Percentiles rank a stretch among this genome's conserved stretches.
These are phyloP conservation scores for Rhinoptilus africanus DNA, from an alignment of 2,113 vertebrate species.

Conservation along the genomic window DNA sequence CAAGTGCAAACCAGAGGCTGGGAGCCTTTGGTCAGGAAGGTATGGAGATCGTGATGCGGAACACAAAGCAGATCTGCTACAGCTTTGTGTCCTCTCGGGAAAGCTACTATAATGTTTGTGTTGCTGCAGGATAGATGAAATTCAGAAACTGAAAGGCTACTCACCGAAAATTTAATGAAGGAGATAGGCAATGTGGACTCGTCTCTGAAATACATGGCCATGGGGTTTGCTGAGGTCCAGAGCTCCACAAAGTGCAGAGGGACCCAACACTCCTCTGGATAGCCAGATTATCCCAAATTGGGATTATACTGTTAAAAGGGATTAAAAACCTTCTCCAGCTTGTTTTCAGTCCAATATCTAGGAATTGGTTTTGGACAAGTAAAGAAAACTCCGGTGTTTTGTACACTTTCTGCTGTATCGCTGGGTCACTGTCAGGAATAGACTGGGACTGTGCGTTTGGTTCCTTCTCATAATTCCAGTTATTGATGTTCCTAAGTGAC, in stretches of 20 bases:
- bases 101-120: not conserved
- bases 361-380: not conserved
- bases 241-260: not conserved
- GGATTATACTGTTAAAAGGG: not conserved
- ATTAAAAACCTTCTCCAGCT: not conserved
- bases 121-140: not conserved
- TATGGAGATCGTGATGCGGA: not conserved
- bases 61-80: not conserved
- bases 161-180: not conserved
- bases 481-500: slow-evolving; percentile 31
- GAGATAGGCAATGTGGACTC: too few species aligned
- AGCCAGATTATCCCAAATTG: not conserved
- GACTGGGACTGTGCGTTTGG: not conserved
- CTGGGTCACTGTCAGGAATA: not conserved
- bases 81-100: not conserved
- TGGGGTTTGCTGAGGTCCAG: not conserved
- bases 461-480: not conserved
- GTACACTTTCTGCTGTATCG: not conserved
- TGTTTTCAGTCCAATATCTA: not conserved
- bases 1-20: not conserved
- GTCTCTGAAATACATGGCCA: not conserved
- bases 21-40: not conserved
- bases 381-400: not conserved
- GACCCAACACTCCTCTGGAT: rapidly evolving
- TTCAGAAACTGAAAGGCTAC: not conserved